A percentile compares a stretch with the other conserved stretches of the same genome.
Conservation (phyloP, 2,113 vertebrate species). For the Cebus imitator region DNA sequence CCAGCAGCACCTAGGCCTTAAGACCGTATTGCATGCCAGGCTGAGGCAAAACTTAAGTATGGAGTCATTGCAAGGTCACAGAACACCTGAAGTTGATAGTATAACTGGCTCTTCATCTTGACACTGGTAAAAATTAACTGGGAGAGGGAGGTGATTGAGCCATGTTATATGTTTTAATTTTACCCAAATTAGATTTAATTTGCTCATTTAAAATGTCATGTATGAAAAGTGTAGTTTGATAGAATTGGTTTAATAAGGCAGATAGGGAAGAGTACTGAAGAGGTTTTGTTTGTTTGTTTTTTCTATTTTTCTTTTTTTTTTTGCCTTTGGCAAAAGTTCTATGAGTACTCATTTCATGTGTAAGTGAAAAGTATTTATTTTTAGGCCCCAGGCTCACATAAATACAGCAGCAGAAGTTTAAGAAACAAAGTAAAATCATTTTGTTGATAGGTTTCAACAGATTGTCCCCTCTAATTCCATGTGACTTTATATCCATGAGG, state of each 20-base stretch:
- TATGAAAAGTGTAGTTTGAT: constrained; percentile 7
- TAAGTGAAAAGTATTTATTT: constrained; percentile 74
- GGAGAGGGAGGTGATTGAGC: neutral
- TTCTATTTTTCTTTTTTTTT: neutral
- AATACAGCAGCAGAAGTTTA: constrained; percentile 72
- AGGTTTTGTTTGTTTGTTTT: constrained; percentile 59
- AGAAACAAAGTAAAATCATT: constrained; percentile 73
- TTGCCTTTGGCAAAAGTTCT: constrained; percentile 74
- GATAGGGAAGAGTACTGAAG: constrained; percentile 32
- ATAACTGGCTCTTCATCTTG: neutral
- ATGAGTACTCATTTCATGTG: constrained; percentile 61
- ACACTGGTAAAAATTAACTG: neutral
- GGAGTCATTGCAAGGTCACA: neutral
- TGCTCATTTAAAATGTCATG: constrained; percentile 31
- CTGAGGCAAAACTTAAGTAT: neutral
- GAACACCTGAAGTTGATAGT: neutral
- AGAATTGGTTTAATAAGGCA: constrained; percentile 38
- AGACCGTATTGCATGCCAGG: neutral
- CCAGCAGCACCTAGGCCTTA: neutral
- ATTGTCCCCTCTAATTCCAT: constrained; percentile 50
- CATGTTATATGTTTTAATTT: neutral
- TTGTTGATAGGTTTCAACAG: constrained; percentile 68
- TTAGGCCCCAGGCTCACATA: constrained; percentile 73
- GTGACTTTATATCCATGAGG: constrained; percentile 59
- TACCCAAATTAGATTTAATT: constrained; percentile 37